Conservation (phyloP, 2,797 vertebrate species). For the Characodon lateralis region DNA sequence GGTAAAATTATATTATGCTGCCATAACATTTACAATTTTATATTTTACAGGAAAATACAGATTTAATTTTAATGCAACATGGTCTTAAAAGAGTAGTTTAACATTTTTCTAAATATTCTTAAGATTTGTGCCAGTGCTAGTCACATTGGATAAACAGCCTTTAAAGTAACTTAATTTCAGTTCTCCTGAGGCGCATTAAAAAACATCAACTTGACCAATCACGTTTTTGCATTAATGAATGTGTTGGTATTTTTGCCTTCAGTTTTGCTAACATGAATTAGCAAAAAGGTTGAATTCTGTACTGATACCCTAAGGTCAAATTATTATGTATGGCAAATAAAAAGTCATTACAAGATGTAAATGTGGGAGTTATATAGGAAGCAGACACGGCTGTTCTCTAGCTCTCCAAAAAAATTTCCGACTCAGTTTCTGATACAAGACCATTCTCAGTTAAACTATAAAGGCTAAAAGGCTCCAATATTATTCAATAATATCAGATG, state of each 20-base stretch:
- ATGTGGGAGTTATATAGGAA: neutral
- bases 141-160: neutral
- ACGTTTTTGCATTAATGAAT: neutral
- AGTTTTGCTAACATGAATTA: neutral
- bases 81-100: neutral
- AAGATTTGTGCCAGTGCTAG: neutral
- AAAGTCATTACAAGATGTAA: neutral
- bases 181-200: neutral
- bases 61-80: slow-evolving; percentile 2
- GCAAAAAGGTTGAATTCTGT: neutral
- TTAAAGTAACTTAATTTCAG: neutral
- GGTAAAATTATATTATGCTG: neutral
- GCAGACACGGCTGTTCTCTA: neutral
- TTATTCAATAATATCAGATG: neutral
- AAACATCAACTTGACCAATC: neutral
- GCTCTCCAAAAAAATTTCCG: neutral
- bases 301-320: neutral
- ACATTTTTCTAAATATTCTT: neutral
- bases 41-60: neutral
- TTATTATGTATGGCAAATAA: neutral
- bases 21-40: neutral
- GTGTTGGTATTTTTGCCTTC: neutral
- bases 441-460: neutral
- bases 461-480: neutral
- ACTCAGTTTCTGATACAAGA: neutral